These are phyloP conservation scores for Vulpes lagopus DNA, from an alignment of 2,113 vertebrate genomes.

Conservation along the genomic window DNA sequence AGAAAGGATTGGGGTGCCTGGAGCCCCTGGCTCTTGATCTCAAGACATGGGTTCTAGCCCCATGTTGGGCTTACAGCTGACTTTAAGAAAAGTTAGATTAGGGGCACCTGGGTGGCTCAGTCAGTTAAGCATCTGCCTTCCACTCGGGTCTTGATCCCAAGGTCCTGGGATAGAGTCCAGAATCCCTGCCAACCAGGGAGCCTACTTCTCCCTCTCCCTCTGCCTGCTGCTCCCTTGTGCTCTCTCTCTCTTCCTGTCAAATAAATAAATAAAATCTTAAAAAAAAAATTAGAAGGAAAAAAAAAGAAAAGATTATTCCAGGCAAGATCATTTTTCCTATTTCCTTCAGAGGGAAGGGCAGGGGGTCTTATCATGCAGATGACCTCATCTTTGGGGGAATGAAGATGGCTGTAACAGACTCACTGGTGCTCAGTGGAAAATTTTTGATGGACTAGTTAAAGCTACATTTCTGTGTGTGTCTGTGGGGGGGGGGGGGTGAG, in stretches of 20 bases:
- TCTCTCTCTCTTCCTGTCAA: no score
- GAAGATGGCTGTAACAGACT: not conserved
- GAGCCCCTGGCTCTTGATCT: not conserved
- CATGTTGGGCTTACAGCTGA: not conserved
- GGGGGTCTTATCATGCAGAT: not conserved
- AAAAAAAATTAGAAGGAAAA: no score
- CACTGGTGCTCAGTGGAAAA: not conserved
- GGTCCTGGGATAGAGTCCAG: no score
- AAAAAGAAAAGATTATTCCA: not conserved
- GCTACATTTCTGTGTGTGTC: not conserved
- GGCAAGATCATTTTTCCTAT: not conserved
- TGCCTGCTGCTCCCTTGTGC: no score
- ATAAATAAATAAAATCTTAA: no score
- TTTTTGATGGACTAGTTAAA: not conserved
- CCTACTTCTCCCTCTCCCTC: no score
- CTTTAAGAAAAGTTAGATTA: not conserved
- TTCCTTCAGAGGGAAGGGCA: not conserved
- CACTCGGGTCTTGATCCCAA: no score
- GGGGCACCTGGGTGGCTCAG: no score
- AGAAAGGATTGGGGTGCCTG: not conserved
- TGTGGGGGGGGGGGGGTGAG: not conserved
- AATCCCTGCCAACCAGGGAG: no score
- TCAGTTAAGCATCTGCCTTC: no score
- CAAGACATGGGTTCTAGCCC: not conserved
- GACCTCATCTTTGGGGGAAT: not conserved